Conservation (phyloP, 2,113 vertebrate genomes). For the Columbina picui region DNA sequence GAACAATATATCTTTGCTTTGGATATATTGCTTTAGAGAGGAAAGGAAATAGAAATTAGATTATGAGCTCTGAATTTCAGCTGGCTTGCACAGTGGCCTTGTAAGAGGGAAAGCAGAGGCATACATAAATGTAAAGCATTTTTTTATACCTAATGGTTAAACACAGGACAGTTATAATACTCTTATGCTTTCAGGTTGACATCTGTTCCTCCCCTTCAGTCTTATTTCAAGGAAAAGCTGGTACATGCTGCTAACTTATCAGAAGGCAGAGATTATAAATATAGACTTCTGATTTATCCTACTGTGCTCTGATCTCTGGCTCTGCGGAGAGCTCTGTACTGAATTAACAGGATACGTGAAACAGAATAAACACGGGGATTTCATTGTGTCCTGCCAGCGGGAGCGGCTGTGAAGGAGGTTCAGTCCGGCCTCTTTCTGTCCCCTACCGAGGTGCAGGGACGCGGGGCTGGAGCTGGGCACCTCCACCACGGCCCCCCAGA, state of each 20-base stretch:
- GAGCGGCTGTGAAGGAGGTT: not conserved
- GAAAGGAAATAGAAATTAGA: not conserved
- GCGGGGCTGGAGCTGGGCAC: not conserved
- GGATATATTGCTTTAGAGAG: not conserved
- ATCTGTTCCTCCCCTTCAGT: slow-evolving; percentile 29
- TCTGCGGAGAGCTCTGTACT: not conserved
- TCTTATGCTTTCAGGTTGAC: not conserved
- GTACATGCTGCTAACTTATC: slow-evolving; percentile 1
- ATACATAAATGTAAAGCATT: not conserved
- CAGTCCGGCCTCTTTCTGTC: not conserved
- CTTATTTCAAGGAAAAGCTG: not conserved
- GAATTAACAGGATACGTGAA: not conserved
- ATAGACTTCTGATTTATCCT: not conserved
- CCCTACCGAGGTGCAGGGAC: not conserved
- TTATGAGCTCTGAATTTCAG: not conserved
- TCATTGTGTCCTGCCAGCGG: not conserved
- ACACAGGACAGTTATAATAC: not conserved
- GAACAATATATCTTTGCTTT: not conserved
- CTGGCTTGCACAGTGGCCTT: not conserved
- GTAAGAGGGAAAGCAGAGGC: not conserved
- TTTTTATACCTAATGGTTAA: not conserved
- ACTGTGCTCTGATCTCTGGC: not conserved
- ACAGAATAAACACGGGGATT: not conserved
- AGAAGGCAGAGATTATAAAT: slow-evolving; percentile 38
- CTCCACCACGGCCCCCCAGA: not conserved